Evolutionary conservation across 2,888 invertebrate genomes (phyloP), one percentile per base, ranked within the genome.

Genomic region (Netelia fuscicornis): DNA sequence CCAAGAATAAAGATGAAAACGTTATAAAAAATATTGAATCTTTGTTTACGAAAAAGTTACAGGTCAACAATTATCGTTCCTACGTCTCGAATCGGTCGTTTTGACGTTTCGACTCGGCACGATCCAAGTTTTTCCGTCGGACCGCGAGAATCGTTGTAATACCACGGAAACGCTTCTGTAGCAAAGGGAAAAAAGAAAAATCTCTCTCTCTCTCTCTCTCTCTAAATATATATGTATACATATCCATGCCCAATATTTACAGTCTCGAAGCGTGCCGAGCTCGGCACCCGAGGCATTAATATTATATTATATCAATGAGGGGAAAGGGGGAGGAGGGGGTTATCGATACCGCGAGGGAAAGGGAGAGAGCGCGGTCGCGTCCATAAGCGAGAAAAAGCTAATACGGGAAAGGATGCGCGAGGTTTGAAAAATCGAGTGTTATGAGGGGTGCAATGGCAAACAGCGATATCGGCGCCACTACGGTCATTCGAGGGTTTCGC

Each of bases 251-350:
- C 85, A 88, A 89, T 90, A 89, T 90, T 90, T 89, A 88, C 90
- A 90, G 89, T 89, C 89, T 86, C 77, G 86, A 89, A 87, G 90
- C 91, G 92, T 92, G 91, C 90, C 89, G 83, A 87, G 88, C 87
- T 84, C 83, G 88, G 86, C 89, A 89, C 91, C 90, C 89, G 90
- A 84, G 91, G 92, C 91, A 91, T 92, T 92, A 92, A 92, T 91
- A 92, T 91, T 91, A 90, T 89, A 92, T 91, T 87, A 91, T 90
- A 90, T 90, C 89, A 89, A 87, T 88, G 89, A 86, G 87, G 90
- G 88, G 88, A 76, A 80, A 6, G 37, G 37, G 37, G 6, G 37
- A 87, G 72, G 81, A 6, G 37, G 37, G 37, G 6, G 37, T 6
- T 86, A 80, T 84, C 65, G 70, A 79, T 74, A 74, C 54, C 42